phyloP scores from a whole-genome alignment of 2,113 vertebrate genomes.

The Polypterus senegalus region DNA sequence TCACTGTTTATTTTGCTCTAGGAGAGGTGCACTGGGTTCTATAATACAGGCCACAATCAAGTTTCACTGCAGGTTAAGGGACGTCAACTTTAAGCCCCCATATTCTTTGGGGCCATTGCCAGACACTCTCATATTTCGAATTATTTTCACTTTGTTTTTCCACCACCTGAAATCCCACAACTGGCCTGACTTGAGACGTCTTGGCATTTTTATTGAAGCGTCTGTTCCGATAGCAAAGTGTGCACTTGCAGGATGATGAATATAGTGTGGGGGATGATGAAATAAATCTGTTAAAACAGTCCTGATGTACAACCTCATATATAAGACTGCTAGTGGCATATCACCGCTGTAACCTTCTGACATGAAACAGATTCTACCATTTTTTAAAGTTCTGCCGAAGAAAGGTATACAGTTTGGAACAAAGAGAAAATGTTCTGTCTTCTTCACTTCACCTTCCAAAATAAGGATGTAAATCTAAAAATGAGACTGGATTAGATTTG shows the following conservation, averaged over 20 bases:
- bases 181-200: conserved; percentile 25
- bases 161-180: conserved; percentile 33
- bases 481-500: too few relatives aligned
- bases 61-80: conserved; percentile 23
- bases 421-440: too few relatives aligned
- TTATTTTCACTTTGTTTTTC: conserved; percentile 28
- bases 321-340: conserved; percentile 40
- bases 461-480: too few relatives aligned
- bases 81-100: conserved; percentile 21
- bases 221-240: conserved; percentile 41
- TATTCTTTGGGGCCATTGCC: conserved; percentile 23
- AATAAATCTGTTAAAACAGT: conserved; percentile 49
- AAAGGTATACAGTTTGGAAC: too few relatives aligned
- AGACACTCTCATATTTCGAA: conserved; percentile 30
- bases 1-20: conserved; percentile 37
- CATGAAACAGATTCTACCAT: conserved; percentile 41
- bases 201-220: conserved; percentile 29
- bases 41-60: conserved; percentile 24
- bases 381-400: conserved; percentile 28
- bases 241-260: conserved; percentile 47
- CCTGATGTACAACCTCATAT: conserved; percentile 34
- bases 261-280: conserved; percentile 35
- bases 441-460: too few relatives aligned
- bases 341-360: conserved; percentile 37
- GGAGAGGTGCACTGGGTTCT: conserved; percentile 29